Evolutionary conservation across 2,888 invertebrate species (phyloP).

Genomic region (Drosophila paracracens): DNA sequence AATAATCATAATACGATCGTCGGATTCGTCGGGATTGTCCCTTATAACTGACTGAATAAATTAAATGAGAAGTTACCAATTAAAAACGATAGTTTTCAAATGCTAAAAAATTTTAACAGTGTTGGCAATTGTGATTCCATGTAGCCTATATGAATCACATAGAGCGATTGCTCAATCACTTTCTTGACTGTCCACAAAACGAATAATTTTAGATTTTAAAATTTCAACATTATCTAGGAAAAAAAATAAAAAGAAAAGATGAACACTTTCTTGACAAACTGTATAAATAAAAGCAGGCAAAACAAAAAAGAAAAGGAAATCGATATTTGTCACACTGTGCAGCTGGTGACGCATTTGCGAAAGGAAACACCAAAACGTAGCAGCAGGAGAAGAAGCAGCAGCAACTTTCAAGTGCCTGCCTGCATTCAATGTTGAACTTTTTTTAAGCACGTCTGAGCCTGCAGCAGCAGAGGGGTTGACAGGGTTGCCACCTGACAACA

Average conservation of each 20-base stretch:
- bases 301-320: conserved; percentile 12
- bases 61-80: neutral
- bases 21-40: conserved; percentile 38
- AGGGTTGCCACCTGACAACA: conserved; percentile 66
- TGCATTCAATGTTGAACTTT: conserved; percentile 17
- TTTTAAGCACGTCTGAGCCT: conserved; percentile 11
- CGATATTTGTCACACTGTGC: conserved; percentile 57
- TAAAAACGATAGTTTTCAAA: neutral
- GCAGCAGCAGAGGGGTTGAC: conserved; percentile 22
- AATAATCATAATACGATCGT: conserved; percentile 50
- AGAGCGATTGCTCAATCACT: too few relatives aligned
- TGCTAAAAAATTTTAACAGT: neutral
- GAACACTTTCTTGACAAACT: neutral
- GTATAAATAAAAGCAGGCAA: neutral
- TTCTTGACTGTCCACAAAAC: neutral
- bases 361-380: conserved; percentile 6
- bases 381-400: conserved; percentile 23
- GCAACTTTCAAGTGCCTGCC: conserved; percentile 20
- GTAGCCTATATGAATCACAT: too few relatives aligned
- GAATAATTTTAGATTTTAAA: neutral
- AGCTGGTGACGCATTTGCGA: conserved; percentile 46
- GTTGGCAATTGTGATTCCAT: neutral
- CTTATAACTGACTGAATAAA: conserved; percentile 14
- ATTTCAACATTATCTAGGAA: neutral
- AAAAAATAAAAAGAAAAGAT: neutral